Evolutionary conservation across 2,888 invertebrate species (phyloP).

Genomic region (Tupiocoris notatus): DNA sequence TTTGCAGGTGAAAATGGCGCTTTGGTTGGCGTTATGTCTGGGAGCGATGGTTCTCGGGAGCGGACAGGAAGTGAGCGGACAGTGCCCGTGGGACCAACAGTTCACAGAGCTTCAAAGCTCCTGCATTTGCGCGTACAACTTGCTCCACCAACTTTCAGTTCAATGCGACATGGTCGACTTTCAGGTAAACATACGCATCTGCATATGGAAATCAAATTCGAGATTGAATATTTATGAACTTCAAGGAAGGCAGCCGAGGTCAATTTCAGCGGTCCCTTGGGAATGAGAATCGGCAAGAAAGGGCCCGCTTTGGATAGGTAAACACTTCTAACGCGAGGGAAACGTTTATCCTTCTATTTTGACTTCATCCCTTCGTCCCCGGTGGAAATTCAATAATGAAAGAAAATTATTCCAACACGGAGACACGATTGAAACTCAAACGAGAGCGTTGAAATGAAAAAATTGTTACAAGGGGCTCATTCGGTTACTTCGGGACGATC

Average conservation of each 20-base stretch:
- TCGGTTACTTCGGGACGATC: too few relatives aligned
- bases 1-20: slow-evolving; percentile 34
- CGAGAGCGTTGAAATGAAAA: too few relatives aligned
- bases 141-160: slow-evolving; percentile 79
- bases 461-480: too few relatives aligned
- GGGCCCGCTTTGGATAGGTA: too few relatives aligned
- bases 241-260: background rate
- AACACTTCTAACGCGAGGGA: too few relatives aligned
- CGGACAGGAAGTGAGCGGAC: slow-evolving; percentile 55
- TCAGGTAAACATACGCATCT: slow-evolving; percentile 48
- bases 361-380: too few relatives aligned
- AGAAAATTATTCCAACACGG: too few relatives aligned
- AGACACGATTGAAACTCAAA: too few relatives aligned
- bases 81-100: slow-evolving; percentile 83
- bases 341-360: too few relatives aligned
- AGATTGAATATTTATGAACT: background rate
- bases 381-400: too few relatives aligned
- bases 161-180: slow-evolving; percentile 90
- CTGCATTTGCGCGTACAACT: slow-evolving; percentile 84
- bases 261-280: background rate
- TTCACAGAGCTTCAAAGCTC: slow-evolving; percentile 73
- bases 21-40: slow-evolving; percentile 31
- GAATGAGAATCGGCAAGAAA: too few relatives aligned
- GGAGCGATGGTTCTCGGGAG: slow-evolving; percentile 32
- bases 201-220: background rate